phyloP scores from a whole-genome alignment of 2,888 invertebrate genomes.

The Acleris literana region DNA sequence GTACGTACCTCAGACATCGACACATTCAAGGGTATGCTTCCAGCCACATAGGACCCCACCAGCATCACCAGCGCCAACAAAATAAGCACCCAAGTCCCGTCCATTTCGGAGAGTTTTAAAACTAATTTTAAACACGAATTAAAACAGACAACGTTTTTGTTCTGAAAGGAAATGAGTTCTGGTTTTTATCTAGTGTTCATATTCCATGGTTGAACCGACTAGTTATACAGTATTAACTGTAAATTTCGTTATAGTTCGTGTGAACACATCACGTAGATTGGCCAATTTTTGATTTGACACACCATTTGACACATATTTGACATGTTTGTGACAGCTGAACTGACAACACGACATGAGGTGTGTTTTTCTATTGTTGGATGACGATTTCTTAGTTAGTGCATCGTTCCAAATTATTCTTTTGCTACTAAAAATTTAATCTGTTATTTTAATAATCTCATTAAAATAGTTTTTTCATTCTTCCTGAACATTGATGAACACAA shows the following conservation, averaged over 20 bases:
- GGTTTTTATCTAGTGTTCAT: constrained; percentile 46
- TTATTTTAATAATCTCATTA: not conserved
- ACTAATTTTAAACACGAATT: constrained; percentile 19
- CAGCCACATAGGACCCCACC: constrained; percentile 97
- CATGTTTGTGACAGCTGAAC: constrained; percentile 27
- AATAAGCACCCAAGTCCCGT: constrained; percentile 92
- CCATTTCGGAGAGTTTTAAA: constrained; percentile 82
- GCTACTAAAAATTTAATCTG: not conserved
- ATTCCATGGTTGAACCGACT: constrained; percentile 47
- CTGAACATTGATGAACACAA: too few relatives aligned
- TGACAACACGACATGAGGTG: constrained; percentile 33
- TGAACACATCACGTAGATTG: constrained; percentile 24
- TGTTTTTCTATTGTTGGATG: constrained; percentile 18
- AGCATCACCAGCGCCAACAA: constrained; percentile 96
- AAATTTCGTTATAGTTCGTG: constrained; percentile 32
- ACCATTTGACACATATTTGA: constrained; percentile 26
- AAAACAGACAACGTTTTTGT: constrained; percentile 18
- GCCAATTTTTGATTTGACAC: constrained; percentile 24
- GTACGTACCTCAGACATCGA: constrained; percentile 94
- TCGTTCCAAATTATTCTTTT: not conserved
- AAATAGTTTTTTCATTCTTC: too few relatives aligned
- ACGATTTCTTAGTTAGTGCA: not conserved
- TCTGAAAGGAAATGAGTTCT: constrained; percentile 26
- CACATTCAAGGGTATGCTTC: constrained; percentile 96
- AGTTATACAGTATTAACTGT: constrained; percentile 33